Evolutionary conservation across 2,888 invertebrate genomes (phyloP), one percentile per base, ranked within the genome.

Genomic region (Drosophila ustulata): DNA sequence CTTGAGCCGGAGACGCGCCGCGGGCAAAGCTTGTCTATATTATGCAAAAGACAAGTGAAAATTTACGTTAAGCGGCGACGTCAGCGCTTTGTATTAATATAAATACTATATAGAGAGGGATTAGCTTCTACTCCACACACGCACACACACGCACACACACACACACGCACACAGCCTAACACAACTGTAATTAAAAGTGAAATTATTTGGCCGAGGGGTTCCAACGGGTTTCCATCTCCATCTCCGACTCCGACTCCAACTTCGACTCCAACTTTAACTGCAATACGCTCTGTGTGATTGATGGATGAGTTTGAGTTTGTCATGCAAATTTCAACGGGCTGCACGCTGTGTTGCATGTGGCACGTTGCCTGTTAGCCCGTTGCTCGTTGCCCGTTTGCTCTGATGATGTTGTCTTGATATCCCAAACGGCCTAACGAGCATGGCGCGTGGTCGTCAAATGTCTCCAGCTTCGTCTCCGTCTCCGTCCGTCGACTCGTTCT

Each of bases 301-400:
- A 85, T 85, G 89, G 88, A 87, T 85, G 85, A 87, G 85, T 89
- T 89, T 85, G 88, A 89, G 85, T 85, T 87, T 85, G 85, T 89
- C 89, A 85, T 85, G 85, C 89, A 85, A 85, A 89, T 80, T 87
- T 75, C 88, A 89, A 88, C 89, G 78, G 82, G 62, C 62, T 46
- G 52, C 45, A 56, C 46, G 55, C 53, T 49, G 67, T 59, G 79
- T 56, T 72, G 78, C 68, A 58, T 52, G 55, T 52, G 50, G 61
- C 66, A 47, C 50, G 69, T 53, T 72, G 50, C 69, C n/a, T 39
- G 59, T 56, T 51, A 18, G 82, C 74, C 41, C 37, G 50, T 37
- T 45, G 50, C 69, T 9, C 45, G 59, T 56, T 51, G 39, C 39
- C 18, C 13, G 39, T 41, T 41, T 41, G 32, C 45, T 41, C 43